These are phyloP conservation scores for Thamnaconus septentrionalis DNA, from an alignment of 2,113 vertebrate species.

Conservation along the genomic window DNA sequence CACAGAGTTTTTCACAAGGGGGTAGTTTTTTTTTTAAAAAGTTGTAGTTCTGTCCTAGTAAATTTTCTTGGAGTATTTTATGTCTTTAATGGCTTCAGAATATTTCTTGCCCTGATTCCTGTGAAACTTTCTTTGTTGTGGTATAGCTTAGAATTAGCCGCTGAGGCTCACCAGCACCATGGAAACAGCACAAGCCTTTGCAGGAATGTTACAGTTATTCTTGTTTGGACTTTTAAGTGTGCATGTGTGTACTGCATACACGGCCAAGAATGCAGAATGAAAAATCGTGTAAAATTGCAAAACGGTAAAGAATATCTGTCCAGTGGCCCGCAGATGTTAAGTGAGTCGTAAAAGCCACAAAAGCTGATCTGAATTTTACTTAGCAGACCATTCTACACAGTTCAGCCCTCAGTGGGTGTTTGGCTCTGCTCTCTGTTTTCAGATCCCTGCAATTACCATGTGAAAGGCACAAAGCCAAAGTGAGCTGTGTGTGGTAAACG, in stretches of 20 bases:
- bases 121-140: too few species aligned
- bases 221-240: neutral
- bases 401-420: conserved; percentile 33
- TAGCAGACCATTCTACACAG: conserved; percentile 21
- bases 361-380: neutral
- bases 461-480: conserved; percentile 50
- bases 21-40: neutral
- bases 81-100: too few species aligned
- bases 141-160: neutral
- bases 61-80: too few species aligned
- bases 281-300: too few species aligned
- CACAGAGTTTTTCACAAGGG: too few species aligned
- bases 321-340: too few species aligned
- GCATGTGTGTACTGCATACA: neutral
- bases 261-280: neutral
- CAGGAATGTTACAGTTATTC: conserved; percentile 21
- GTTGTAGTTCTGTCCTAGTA: neutral
- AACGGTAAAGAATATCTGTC: too few species aligned
- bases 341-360: too few species aligned
- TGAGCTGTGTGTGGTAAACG: conserved; percentile 42
- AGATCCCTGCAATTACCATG: conserved; percentile 54
- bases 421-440: conserved; percentile 31
- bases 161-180: neutral
- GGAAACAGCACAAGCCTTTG: conserved; percentile 6
- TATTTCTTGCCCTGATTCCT: too few species aligned